A percentile compares a stretch with the other conserved stretches of the same genome.
Evolutionary conservation across 1,140 invertebrate species (phyloP).

Genomic region (Drosophila novamexicana): DNA sequence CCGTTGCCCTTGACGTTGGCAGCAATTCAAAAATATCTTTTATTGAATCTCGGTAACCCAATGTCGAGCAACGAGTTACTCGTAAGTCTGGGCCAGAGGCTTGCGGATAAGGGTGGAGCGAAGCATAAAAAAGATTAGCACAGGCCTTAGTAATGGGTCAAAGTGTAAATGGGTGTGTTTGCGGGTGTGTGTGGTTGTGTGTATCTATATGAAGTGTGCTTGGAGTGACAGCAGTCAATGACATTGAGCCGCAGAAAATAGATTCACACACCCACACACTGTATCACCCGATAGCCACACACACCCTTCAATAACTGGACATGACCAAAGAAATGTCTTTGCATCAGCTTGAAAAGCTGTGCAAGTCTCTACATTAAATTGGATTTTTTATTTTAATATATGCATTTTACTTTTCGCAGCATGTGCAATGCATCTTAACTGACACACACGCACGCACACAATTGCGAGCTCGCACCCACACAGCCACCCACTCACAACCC

Average conservation of each 20-base stretch:
- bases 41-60: constrained; percentile 72
- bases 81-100: background rate
- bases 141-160: constrained; percentile 63
- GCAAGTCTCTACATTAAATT: constrained; percentile 16
- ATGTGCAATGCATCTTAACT: constrained; percentile 17
- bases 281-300: background rate
- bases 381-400: constrained; percentile 13
- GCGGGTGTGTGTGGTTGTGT: constrained; percentile 14
- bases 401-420: background rate
- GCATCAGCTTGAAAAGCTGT: constrained; percentile 2
- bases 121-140: constrained; percentile 71
- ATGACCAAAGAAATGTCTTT: constrained; percentile 14
- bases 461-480: background rate
- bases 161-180: constrained; percentile 37
- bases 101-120: constrained; percentile 2
- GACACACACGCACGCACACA: background rate
- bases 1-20: constrained; percentile 20
- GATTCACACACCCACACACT: constrained; percentile 15
- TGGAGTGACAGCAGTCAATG: constrained; percentile 58
- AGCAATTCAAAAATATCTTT: constrained; percentile 63
- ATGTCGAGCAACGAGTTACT: constrained; percentile 31
- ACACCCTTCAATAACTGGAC: constrained; percentile 3
- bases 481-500: constrained; percentile 19
- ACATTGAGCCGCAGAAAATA: constrained; percentile 48
- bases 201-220: constrained; percentile 14